Base-by-base conservation (phyloP, 2,888 invertebrate genomes). In the Blera fallax region DNA sequence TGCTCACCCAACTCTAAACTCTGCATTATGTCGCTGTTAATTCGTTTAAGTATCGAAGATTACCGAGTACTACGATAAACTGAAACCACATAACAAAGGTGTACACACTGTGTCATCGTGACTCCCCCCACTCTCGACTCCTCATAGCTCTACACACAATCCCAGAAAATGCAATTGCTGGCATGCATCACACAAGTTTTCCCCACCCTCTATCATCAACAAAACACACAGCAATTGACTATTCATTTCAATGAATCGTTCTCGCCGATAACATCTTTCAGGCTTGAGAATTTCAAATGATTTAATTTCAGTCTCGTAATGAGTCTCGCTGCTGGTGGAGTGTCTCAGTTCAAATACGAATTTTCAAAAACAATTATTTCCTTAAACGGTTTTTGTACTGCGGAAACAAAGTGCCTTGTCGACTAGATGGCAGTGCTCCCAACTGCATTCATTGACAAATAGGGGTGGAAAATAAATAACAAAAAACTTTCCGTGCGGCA, bases 21-120 rank as follows among this genome's bases (percentile, higher is more conserved):
- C 32, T 74, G 21, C 58, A 84, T 74, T 79, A 84, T 64, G 37
- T 58, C 84, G 69, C 69, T 74, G 21, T 65, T 79, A 84, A 84
- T 79, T 84, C 50, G 56, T 64, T 79, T 69, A 79, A 84, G 74
- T 84, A 65, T 58, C 18, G 14, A 48, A 73, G 72, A 78, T 67
- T 50, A 52, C n/a, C 37, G 18, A 24, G 18, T 14, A 21, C 54
- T 24, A 10, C 32, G 45, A 32, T 11, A 65, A 27, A 56, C 52
- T 11, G 62, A 32, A 14, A 43, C 69, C 21, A 60, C 37, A 73
- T 18, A 64, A 69, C 40, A 34, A 73, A 67, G 77, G 69, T 69
- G 67, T 65, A 24, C 37, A 65, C 73, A 52, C 48, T 73, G 32
- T 54, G 48, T 52, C 52, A 52, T 52, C 32, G 24, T 16, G 5